Evolutionary conservation across 2,888 invertebrate genomes (phyloP).

Genomic region (Catocala sponsa): DNA sequence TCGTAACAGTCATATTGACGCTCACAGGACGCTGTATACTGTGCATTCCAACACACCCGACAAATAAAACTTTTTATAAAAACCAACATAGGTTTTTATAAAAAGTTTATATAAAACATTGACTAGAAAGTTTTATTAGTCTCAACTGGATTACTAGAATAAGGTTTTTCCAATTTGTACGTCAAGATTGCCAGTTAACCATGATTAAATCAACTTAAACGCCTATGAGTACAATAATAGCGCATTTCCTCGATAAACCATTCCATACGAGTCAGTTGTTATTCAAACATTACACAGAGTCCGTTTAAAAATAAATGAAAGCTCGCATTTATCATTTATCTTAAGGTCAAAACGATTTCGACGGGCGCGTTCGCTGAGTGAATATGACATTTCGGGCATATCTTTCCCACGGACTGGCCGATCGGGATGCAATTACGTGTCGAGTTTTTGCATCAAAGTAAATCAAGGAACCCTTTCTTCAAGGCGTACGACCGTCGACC

Average conservation of each 20-base stretch:
- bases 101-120: too few species aligned
- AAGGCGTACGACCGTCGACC: slow-evolving; percentile 50
- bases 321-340: slow-evolving; percentile 42
- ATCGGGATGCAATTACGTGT: slow-evolving; percentile 74
- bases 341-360: slow-evolving; percentile 50
- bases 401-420: slow-evolving; percentile 78
- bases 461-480: slow-evolving; percentile 61
- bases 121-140: too few species aligned
- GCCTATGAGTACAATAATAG: background rate
- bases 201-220: background rate
- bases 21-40: too few species aligned
- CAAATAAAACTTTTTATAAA: too few species aligned
- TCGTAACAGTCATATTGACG: too few species aligned
- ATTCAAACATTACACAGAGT: slow-evolving; percentile 13
- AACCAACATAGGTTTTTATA: too few species aligned
- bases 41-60: too few species aligned
- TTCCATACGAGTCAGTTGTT: slow-evolving; percentile 15
- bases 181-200: too few species aligned
- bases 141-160: too few species aligned
- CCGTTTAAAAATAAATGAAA: slow-evolving; percentile 36
- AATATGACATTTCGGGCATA: slow-evolving; percentile 83
- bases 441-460: slow-evolving; percentile 70
- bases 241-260: slow-evolving; percentile 5
- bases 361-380: slow-evolving; percentile 56
- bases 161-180: too few species aligned